These are phyloP conservation scores for Eutolmus rufibarbis DNA, from an alignment of 2,888 invertebrate species.

Conservation along the genomic window DNA sequence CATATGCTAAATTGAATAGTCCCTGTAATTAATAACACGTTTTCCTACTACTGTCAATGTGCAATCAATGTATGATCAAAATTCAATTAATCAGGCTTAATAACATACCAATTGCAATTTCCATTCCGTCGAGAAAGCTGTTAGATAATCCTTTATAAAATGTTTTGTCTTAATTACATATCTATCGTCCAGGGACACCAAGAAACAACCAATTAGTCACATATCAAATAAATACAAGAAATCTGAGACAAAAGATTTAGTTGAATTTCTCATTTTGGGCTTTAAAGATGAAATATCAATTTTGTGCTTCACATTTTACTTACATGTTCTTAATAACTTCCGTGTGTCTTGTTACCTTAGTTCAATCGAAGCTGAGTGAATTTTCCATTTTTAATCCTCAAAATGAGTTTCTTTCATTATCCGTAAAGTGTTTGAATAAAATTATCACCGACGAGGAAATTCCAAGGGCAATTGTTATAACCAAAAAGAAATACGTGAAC, in stretches of 20 bases:
- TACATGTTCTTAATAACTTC: not conserved
- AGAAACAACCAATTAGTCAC: not conserved
- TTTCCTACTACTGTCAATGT: not conserved
- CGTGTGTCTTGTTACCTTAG: not conserved
- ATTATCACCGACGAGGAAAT: not conserved
- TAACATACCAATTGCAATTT: not conserved
- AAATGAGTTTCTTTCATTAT: not conserved
- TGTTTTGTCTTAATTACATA: not conserved
- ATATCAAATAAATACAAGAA: not conserved
- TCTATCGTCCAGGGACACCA: not conserved
- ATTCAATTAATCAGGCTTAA: not conserved
- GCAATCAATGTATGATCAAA: not conserved
- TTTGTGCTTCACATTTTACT: not conserved
- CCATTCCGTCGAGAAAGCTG: not conserved
- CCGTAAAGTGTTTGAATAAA: not conserved
- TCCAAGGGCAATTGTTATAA: not conserved
- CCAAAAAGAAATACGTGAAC: not conserved
- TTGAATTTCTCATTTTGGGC: not conserved
- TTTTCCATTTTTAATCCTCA: not conserved
- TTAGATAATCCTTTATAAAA: not conserved
- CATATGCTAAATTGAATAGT: not conserved
- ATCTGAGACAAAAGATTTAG: not conserved
- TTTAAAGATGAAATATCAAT: not conserved
- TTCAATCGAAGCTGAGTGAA: not conserved
- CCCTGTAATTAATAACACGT: not conserved